A percentile compares a stretch with the other conserved stretches of the same genome.
These are phyloP conservation scores for Nomada lathburiana DNA, from an alignment of 2,888 invertebrate species.

Conservation along the genomic window DNA sequence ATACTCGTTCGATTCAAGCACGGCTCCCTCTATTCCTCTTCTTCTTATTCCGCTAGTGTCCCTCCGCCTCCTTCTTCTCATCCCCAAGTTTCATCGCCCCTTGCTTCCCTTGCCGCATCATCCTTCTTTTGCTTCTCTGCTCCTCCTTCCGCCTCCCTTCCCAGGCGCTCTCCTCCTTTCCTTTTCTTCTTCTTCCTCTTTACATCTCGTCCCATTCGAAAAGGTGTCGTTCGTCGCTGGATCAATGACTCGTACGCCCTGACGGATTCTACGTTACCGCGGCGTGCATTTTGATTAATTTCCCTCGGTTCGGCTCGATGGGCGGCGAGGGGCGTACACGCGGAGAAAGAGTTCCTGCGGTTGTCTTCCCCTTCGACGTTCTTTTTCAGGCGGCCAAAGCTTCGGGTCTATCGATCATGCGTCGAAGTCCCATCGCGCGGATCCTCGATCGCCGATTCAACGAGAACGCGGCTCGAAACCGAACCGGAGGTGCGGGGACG, in stretches of 20 bases:
- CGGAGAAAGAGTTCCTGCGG: conserved; percentile 24
- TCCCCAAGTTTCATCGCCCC: not conserved
- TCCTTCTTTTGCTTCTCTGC: conserved; percentile 25
- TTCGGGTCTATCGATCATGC: conserved; percentile 55
- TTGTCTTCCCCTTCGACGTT: conserved; percentile 20
- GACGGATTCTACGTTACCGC: conserved; percentile 65
- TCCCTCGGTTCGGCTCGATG: conserved; percentile 20
- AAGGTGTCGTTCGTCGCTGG: conserved; percentile 57
- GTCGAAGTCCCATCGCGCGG: conserved; percentile 20
- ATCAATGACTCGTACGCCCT: conserved; percentile 57
- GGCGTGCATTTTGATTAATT: conserved; percentile 67
- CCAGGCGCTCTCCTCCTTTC: not conserved
- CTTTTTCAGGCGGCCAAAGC: conserved; percentile 22
- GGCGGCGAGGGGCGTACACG: conserved; percentile 27
- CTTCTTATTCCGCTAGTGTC: conserved; percentile 55
- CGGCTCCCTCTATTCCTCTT: conserved; percentile 66
- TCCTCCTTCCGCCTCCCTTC: conserved; percentile 20
- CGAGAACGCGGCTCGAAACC: conserved; percentile 1
- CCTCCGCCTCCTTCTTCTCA: conserved; percentile 31
- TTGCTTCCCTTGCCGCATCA: not conserved
- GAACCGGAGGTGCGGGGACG: not conserved
- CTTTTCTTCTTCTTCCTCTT: not conserved
- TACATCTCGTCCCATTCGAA: not conserved
- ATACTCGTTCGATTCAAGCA: conserved; percentile 76
- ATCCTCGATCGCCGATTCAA: not conserved